Evolutionary conservation across 1,140 invertebrate genomes (phyloP), one percentile per base, ranked within the genome.

Genomic region (Hypsibius dujardini): DNA sequence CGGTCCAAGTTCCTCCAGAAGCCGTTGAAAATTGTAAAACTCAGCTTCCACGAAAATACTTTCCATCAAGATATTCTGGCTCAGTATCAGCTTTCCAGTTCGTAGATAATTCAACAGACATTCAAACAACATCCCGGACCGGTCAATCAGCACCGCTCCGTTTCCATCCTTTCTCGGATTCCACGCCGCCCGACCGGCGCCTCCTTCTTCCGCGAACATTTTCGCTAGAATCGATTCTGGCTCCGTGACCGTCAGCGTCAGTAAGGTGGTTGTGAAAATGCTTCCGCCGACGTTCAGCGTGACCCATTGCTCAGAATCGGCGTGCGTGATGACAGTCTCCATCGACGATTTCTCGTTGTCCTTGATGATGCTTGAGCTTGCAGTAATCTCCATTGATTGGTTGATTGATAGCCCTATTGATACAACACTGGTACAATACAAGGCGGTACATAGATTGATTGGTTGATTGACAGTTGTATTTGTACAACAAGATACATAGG

Each of bases 191-290:
- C 7, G 7, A 7, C 50, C 50, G 7, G 7, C 50, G n/a, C n/a
- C 50, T 7, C n/a, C n/a, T n/a, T 56, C 50, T 56, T 56, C 50
- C n/a, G n/a, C n/a, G 50, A 56, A 56, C 50, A 56, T 56, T 56
- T n/a, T 56, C 7, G 50, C 50, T n/a, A 56, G 50, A 7, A 56
- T n/a, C 7, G 50, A 56, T 7, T 7, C 50, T 56, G 50, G 50
- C n/a, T 56, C 50, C 7, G 50, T 56, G 7, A n/a, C 7, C n/a
- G 7, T 7, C n/a, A 56, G n/a, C n/a, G 50, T 56, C n/a, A 56
- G n/a, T n/a, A 7, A 7, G 50, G 50, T 56, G 50, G 50, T 56
- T 7, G 50, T 56, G n/a, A 56, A 56, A 7, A 56, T 56, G n/a
- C 50, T 7, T 7, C 50, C 50, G 7, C 50, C 50, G 50, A 56